Percentiles rank a stretch among this genome's conserved stretches.
phyloP scores from a whole-genome alignment of 2,113 vertebrate genomes.

The Indicator indicator region DNA sequence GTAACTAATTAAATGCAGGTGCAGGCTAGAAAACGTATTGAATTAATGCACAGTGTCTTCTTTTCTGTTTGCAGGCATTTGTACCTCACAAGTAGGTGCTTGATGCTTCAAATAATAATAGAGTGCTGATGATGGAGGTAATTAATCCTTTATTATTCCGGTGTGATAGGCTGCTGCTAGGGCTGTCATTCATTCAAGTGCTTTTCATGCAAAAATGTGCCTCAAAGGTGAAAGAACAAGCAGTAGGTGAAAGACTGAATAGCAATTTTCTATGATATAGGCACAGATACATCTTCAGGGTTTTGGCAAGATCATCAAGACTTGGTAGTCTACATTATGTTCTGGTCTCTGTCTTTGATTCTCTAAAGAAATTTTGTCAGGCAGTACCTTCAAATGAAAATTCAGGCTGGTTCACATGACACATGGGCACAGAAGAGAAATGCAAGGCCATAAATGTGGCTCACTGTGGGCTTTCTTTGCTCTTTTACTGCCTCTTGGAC shows the following conservation, averaged over 20 bases:
- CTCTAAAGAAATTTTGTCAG: not conserved
- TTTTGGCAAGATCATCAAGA: not conserved
- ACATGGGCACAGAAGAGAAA: not conserved
- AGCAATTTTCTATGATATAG: not conserved
- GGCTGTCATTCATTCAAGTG: conserved; percentile 37
- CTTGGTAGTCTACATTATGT: not conserved
- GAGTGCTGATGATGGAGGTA: conserved; percentile 8
- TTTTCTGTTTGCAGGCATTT: conserved; percentile 43
- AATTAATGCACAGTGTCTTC: conserved; percentile 52
- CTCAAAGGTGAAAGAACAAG: conserved; percentile 17
- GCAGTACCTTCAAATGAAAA: not conserved
- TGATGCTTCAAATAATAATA: conserved; percentile 55
- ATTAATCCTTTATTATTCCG: conserved; percentile 59
- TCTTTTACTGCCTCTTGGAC: not conserved
- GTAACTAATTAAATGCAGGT: conserved; percentile 63
- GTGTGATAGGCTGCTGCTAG: conserved; percentile 45
- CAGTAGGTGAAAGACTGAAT: not conserved
- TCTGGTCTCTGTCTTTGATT: not conserved
- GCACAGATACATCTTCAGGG: not conserved
- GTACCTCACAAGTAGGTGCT: not conserved
- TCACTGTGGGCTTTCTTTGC: not conserved
- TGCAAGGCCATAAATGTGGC: not conserved
- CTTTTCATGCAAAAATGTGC: conserved; percentile 29
- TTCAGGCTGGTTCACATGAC: not conserved
- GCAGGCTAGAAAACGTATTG: conserved; percentile 56